These are phyloP conservation scores for Allygus modestus DNA, from an alignment of 2,888 invertebrate species.

Conservation along the genomic window DNA sequence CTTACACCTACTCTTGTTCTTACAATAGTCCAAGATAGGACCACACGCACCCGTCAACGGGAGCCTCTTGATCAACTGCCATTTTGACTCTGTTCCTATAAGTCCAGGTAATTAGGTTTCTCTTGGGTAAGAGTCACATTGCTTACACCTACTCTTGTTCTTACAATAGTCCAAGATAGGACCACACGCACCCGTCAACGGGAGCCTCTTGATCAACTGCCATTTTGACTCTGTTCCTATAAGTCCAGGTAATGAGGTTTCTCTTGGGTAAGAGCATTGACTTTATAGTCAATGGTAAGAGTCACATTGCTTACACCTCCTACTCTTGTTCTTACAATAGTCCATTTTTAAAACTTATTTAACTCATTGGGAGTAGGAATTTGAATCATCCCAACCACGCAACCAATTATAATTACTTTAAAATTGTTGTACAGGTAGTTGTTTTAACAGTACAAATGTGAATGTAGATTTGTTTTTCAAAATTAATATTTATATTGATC, in stretches of 20 bases:
- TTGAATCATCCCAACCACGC: too few species aligned
- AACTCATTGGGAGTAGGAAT: too few species aligned
- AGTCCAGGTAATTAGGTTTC: conserved; percentile 67
- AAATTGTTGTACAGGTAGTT: too few species aligned
- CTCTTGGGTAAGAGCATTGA: too few species aligned
- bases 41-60: conserved; percentile 71
- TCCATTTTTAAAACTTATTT: too few species aligned
- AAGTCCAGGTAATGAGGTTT: conserved; percentile 67
- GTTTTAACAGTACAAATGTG: too few species aligned
- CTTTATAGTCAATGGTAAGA: background rate
- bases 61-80: conserved; percentile 78
- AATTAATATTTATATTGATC: too few species aligned
- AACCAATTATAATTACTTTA: too few species aligned
- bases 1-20: background rate
- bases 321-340: background rate
- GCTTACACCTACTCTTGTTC: too few species aligned
- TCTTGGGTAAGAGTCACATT: too few species aligned
- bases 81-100: conserved; percentile 76
- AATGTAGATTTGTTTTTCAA: too few species aligned
- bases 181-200: conserved; percentile 70
- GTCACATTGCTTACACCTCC: too few species aligned
- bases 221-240: conserved; percentile 76
- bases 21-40: conserved; percentile 72
- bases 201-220: conserved; percentile 77
- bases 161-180: conserved; percentile 72